These are phyloP conservation scores for Alethe castanea DNA, from an alignment of 2,113 vertebrate species.

Conservation along the genomic window DNA sequence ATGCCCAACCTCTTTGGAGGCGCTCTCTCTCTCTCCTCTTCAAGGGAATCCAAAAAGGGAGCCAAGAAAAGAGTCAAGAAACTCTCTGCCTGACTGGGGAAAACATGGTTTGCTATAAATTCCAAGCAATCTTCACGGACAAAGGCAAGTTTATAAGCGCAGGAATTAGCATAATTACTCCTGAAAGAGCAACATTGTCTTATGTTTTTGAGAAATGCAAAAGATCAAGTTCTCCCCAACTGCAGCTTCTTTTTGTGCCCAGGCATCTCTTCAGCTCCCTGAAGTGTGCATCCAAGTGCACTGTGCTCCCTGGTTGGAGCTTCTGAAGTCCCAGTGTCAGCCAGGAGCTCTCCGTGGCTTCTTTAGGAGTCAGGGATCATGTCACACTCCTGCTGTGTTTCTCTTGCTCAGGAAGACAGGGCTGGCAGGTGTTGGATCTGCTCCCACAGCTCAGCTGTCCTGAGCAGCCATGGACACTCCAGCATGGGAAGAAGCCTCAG, in stretches of 20 bases:
- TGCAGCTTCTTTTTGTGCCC: neutral
- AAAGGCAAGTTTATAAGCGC: constrained; percentile 41
- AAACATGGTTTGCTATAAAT: neutral
- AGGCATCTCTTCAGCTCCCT: neutral
- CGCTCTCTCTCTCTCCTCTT: neutral
- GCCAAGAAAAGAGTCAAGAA: neutral
- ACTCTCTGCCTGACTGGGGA: neutral
- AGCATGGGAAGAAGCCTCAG: neutral
- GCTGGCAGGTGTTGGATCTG: neutral
- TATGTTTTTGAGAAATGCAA: neutral
- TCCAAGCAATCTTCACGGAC: constrained; percentile 24
- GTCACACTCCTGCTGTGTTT: neutral
- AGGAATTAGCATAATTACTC: constrained; percentile 34
- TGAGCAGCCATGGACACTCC: neutral
- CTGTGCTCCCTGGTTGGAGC: neutral
- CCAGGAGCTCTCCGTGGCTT: neutral
- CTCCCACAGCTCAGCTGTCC: neutral
- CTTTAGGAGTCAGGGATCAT: neutral
- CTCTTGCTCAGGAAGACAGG: neutral
- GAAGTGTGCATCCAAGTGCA: neutral
- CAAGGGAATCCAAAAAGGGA: neutral
- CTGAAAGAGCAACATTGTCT: constrained; percentile 13
- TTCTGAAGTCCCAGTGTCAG: neutral
- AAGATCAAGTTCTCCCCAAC: neutral
- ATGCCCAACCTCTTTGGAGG: neutral